Evolutionary conservation across 2,888 invertebrate species (phyloP), one percentile per base, ranked within the genome.

Genomic region (Meghimatium bilineatum): DNA sequence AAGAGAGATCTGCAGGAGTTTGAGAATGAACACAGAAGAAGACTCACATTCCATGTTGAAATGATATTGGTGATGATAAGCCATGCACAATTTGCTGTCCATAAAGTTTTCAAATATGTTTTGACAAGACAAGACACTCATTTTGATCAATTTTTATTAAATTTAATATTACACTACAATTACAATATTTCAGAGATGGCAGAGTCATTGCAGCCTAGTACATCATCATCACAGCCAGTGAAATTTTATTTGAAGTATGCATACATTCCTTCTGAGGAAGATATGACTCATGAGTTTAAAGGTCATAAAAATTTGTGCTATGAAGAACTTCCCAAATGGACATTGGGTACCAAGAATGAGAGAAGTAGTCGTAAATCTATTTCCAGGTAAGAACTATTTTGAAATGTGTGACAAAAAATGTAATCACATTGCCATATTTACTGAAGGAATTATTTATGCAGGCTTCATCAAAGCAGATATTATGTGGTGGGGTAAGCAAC

Each of bases 281-380:
- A 93, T 76, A 84, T 86, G 38, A 87, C 85, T 10, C 91, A 93
- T 88, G 93, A 93, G 85, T 93, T 93, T 85, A 93, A 93, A 89
- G 92, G 92, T 80, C 93, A 93, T 83, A 88, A 88, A 76, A 91
- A 91, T 82, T 79, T 93, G 29, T 85, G 88, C 63, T 84, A 85
- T 3, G 92, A 92, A 75, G 91, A 93, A 36, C 84, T 92, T 32
- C 92, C 92, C n/a, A 89, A 89, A 1, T 90, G 90, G 89, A 87
- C 91, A n/a, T 84, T 87, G 79, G 89, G 86, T 44, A 87, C 67
- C 12, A 87, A 85, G n/a, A 82, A 71, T 74, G 88, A 88, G 23
- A 75, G 26, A 32, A 86, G 77, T 56, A 86, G 82, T 36, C 85
- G 91, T 77, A 87, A 87, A 66, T 86, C 91, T 32, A 89, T 89